These are phyloP conservation scores for Diadumene lineata DNA, from an alignment of 92 coral and sea anemone genomes.

Conservation along the genomic window DNA sequence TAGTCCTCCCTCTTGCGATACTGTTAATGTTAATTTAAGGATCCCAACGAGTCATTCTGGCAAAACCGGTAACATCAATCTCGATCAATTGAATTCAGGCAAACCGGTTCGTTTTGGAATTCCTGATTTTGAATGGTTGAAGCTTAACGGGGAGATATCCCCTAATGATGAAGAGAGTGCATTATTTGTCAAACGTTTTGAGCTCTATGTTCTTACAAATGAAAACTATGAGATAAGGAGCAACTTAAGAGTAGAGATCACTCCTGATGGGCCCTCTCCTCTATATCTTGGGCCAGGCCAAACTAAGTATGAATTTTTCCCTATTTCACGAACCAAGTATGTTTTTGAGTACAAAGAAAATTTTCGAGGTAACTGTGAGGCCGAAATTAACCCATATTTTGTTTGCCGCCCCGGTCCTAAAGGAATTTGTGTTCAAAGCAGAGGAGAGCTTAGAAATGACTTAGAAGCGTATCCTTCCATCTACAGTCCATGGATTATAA, in stretches of 20 bases:
- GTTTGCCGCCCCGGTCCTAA: slow-evolving; percentile 56
- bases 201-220: slow-evolving; percentile 46
- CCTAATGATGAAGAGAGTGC: slow-evolving; percentile 37
- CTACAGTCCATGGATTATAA: slow-evolving; percentile 50
- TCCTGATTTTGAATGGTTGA: slow-evolving; percentile 54
- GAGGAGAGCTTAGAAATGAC: slow-evolving; percentile 46
- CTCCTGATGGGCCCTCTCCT: slow-evolving; percentile 40
- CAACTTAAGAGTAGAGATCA: slow-evolving; percentile 39
- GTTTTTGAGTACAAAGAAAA: slow-evolving; percentile 60
- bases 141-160: slow-evolving; percentile 43
- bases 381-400: slow-evolving; percentile 47
- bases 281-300: slow-evolving; percentile 32
- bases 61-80: slow-evolving; percentile 39
- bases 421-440: slow-evolving; percentile 54
- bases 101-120: slow-evolving; percentile 47
- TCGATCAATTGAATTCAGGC: slow-evolving; percentile 45
- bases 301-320: slow-evolving; percentile 43
- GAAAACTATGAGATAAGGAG: slow-evolving; percentile 39
- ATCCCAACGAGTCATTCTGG: slow-evolving; percentile 42
- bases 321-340: slow-evolving; percentile 42
- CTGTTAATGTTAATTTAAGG: slow-evolving; percentile 34
- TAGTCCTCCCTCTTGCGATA: slow-evolving; percentile 52
- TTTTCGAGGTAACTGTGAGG: slow-evolving; percentile 38
- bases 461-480: slow-evolving; percentile 49
- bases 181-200: slow-evolving; percentile 53